Conservation (phyloP, 1,140 invertebrate species). For the Piezodorus guildinii region DNA sequence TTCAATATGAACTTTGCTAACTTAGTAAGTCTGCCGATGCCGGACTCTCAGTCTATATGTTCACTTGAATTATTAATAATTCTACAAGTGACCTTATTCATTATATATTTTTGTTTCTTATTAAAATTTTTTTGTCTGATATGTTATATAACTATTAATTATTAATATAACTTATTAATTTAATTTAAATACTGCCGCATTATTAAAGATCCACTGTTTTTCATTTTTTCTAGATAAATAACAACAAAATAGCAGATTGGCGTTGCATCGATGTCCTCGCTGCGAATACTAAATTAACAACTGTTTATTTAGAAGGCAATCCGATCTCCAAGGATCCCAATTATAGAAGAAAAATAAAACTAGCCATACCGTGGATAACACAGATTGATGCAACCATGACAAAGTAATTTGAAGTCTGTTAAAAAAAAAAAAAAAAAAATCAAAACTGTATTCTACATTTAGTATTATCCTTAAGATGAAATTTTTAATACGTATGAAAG, state of each 20-base stretch:
- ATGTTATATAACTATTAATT: not conserved
- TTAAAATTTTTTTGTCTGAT: not conserved
- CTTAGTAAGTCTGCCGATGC: no score
- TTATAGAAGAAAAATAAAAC: conserved; percentile 85
- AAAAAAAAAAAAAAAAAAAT: no score
- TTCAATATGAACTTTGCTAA: no score
- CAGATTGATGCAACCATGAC: conserved; percentile 95
- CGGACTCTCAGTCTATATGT: no score
- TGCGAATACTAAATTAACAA: conserved; percentile 63
- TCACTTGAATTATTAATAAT: no score
- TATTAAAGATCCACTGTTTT: not conserved
- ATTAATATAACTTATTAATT: not conserved
- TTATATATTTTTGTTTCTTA: no score
- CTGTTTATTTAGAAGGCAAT: conserved; percentile 90
- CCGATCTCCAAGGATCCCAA: conserved; percentile 71
- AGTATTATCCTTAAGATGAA: no score
- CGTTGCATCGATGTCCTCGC: conserved; percentile 63
- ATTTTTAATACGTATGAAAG: no score
- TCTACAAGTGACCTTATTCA: no score
- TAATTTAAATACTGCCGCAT: not conserved
- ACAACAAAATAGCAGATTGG: conserved; percentile 84
- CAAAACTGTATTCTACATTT: no score
- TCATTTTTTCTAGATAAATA: conserved; percentile 62
- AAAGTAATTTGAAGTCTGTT: not conserved
- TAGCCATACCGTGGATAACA: conserved; percentile 69